These are phyloP conservation scores for Aphidius gifuensis DNA, from an alignment of 1,140 invertebrate genomes.

Conservation along the genomic window DNA sequence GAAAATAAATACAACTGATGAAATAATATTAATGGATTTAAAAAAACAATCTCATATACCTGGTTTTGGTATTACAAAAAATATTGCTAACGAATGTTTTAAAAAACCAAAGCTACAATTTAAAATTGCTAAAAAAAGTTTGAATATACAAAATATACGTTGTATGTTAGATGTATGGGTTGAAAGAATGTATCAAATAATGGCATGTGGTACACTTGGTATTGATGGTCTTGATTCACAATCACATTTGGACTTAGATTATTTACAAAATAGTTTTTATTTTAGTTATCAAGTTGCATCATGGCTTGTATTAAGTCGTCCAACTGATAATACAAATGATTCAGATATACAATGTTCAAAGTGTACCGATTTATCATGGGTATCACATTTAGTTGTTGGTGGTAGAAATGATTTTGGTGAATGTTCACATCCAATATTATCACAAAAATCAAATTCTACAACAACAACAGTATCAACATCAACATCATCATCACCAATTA, in stretches of 20 bases:
- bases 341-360: constrained; percentile 14
- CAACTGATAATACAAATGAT: constrained; percentile 9
- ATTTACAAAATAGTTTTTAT: neutral
- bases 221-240: neutral
- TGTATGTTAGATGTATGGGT: constrained; percentile 13
- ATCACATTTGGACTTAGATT: too few relatives aligned
- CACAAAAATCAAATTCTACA: neutral
- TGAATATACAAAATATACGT: constrained; percentile 4
- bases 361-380: constrained; percentile 17
- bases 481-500: neutral
- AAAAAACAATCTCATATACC: constrained; percentile 7
- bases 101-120: neutral
- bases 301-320: constrained; percentile 12
- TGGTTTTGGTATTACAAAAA: constrained; percentile 7
- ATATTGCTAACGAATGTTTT: neutral
- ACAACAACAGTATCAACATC: too few relatives aligned
- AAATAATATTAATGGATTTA: constrained; percentile 1
- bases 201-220: constrained; percentile 12
- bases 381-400: constrained; percentile 16
- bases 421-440: constrained; percentile 19
- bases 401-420: constrained; percentile 14
- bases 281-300: constrained; percentile 21
- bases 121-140: neutral
- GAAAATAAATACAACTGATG: constrained; percentile 9
- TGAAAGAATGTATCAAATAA: constrained; percentile 14